A percentile compares a stretch with the other conserved stretches of the same genome.
These are phyloP conservation scores for Drosophila multiciliata DNA, from an alignment of 2,888 invertebrate species.

Conservation along the genomic window DNA sequence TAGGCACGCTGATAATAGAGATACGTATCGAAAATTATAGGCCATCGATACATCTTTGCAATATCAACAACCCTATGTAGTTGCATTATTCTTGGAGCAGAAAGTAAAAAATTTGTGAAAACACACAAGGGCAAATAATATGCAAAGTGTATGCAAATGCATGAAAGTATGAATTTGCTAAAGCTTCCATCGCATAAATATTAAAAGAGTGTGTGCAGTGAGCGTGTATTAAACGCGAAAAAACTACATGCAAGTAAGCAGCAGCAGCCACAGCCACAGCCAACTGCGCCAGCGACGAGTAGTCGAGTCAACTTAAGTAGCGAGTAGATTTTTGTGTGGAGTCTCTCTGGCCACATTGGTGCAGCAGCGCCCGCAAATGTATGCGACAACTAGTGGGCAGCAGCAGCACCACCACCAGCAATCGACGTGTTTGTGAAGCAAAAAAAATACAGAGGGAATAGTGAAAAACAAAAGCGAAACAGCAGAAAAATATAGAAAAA, in stretches of 20 bases:
- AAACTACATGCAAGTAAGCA: constrained; percentile 64
- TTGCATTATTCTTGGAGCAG: constrained; percentile 60
- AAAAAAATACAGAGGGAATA: constrained; percentile 12
- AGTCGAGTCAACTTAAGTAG: constrained; percentile 50
- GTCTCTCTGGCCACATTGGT: constrained; percentile 64
- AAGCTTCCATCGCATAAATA: constrained; percentile 17
- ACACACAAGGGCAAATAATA: constrained; percentile 26
- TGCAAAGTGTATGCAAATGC: constrained; percentile 42
- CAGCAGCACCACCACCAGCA: constrained; percentile 38
- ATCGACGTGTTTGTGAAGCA: constrained; percentile 59
- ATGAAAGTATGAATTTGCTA: constrained; percentile 30
- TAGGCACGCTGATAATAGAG: not conserved
- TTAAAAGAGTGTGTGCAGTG: constrained; percentile 26
- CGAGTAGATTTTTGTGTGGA: constrained; percentile 62
- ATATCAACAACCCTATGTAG: constrained; percentile 60
- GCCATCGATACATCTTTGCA: constrained; percentile 48
- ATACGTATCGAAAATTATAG: constrained; percentile 5
- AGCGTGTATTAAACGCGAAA: constrained; percentile 16
- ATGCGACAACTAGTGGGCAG: constrained; percentile 71
- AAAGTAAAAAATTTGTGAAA: constrained; percentile 54
- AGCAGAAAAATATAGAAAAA: constrained; percentile 30
- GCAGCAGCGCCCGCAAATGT: constrained; percentile 68
- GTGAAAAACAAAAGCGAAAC: constrained; percentile 31
- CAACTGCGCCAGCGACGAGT: constrained; percentile 70
- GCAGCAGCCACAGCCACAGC: constrained; percentile 51